These are phyloP conservation scores for Tolypeutes matacus DNA, from an alignment of 2,797 vertebrate genomes.

Conservation along the genomic window DNA sequence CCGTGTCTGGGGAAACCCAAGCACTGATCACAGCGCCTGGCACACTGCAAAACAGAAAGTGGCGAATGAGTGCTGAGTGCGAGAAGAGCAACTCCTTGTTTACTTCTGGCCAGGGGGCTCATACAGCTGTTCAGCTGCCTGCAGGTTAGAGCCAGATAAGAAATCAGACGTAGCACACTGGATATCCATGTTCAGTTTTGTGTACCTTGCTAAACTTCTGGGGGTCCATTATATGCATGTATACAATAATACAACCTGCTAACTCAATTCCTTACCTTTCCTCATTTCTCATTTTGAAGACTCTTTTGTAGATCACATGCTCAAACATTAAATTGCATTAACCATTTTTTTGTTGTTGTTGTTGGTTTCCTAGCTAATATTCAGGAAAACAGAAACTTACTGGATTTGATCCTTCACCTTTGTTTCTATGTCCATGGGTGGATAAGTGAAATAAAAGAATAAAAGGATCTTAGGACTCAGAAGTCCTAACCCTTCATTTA, in stretches of 20 bases:
- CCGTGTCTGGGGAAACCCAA: neutral
- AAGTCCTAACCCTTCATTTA: slow-evolving; percentile 9
- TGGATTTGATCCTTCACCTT: slow-evolving; percentile 46
- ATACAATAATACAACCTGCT: neutral
- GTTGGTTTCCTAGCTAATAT: slow-evolving; percentile 60
- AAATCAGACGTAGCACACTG: neutral
- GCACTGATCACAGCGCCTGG: neutral
- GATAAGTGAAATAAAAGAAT: slow-evolving; percentile 41
- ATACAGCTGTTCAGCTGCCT: neutral
- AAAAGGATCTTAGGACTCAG: neutral
- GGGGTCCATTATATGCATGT: neutral
- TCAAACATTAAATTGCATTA: slow-evolving; percentile 52
- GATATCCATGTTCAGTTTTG: neutral
- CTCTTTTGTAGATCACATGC: slow-evolving; percentile 3
- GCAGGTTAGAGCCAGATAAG: neutral
- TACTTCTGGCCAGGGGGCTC: slow-evolving; percentile 3
- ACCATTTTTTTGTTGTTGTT: slow-evolving; percentile 9
- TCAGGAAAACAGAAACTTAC: slow-evolving; percentile 29
- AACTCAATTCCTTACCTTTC: neutral
- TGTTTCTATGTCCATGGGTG: neutral
- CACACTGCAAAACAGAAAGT: neutral
- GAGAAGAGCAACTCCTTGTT: neutral
- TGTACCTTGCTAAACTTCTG: neutral
- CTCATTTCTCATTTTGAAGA: slow-evolving; percentile 63
- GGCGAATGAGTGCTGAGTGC: neutral